Base-by-base conservation (phyloP, 2,113 vertebrate genomes). In the Synchiropus splendidus region DNA sequence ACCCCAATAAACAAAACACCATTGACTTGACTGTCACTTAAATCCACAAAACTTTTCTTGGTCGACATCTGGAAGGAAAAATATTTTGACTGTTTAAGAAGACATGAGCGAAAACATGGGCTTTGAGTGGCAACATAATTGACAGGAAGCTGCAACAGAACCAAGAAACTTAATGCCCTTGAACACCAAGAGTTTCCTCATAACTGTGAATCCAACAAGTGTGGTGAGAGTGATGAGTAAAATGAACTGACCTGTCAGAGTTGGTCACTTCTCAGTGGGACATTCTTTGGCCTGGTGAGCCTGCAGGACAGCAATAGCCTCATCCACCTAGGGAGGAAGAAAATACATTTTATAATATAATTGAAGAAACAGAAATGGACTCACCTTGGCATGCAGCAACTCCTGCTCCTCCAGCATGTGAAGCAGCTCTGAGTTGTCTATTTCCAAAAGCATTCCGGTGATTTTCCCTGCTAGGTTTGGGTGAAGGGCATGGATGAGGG, bases 361-460 rank as follows among this genome's bases (percentile, higher is more conserved):
- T 17, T 10, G 18, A 4, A 6, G 42, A 2, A 9, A 11, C 2
- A 11, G 14, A 47, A 32, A 31, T 8, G 6, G 38, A 18, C 8
- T 34, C 78, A 89, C 95, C 89, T 97, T 98, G 36, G 87, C 75
- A 3, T 54, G 86, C 49, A 97, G 86, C 11, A 90, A 94, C 55
- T 94, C 91, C 0, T 90, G 90, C 2, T 90, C 89, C 66, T 97
- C 94, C 45, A 97, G 80, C 84, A 98, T 89, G 62, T 91, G 90
- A 56, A 97, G 80, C 65, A 98, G 84, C 78, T 98, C 95, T 0
- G 92, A 91, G 74, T 94, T 97, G 79, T 97, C 92, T 0, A 96
- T 94, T 77, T 97, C 92, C 58, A 97, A 81, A 77, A 97, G 82
- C 95, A 98, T 98, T 45, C 95, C 94, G 0, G 92, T 98, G 71